Conservation (phyloP, 2,888 invertebrate genomes). For the Chalcis sispes region DNA sequence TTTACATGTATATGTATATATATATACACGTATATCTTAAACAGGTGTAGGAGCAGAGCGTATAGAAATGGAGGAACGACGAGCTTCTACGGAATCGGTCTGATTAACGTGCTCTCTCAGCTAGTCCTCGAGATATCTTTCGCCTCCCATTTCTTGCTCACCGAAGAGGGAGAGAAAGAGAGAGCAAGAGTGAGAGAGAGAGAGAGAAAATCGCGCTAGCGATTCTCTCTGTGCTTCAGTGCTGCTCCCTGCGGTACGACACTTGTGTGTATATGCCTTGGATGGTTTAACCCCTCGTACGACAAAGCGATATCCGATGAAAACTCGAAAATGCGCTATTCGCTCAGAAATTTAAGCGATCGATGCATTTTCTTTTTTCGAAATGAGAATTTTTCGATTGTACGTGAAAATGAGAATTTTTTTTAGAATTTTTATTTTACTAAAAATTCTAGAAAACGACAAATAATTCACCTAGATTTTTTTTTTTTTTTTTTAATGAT, state of each 20-base stretch:
- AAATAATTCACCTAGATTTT: too few species aligned
- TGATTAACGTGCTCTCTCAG: constrained; percentile 49
- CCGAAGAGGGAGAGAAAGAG: too few species aligned
- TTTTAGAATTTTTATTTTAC: too few species aligned
- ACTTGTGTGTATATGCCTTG: too few species aligned
- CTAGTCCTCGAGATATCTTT: constrained; percentile 25
- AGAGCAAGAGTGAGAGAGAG: too few species aligned
- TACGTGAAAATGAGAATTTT: too few species aligned
- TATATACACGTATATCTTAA: background rate
- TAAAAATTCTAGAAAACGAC: too few species aligned
- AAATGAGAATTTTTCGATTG: too few species aligned
- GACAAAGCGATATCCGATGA: constrained; percentile 4
- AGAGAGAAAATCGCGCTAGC: constrained; percentile 8
- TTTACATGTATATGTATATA: background rate
- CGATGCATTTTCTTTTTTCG: background rate
- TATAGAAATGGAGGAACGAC: background rate
- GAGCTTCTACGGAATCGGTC: background rate
- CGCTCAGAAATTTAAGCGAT: background rate
- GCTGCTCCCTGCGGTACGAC: too few species aligned
- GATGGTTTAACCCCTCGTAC: too few species aligned
- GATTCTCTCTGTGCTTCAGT: background rate
- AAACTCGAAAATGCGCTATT: background rate
- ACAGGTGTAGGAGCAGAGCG: background rate
- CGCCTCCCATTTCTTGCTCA: constrained; percentile 53
- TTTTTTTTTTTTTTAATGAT: too few species aligned